These are phyloP conservation scores for Gobiocypris rarus DNA, from an alignment of 2,113 vertebrate genomes.

Conservation along the genomic window DNA sequence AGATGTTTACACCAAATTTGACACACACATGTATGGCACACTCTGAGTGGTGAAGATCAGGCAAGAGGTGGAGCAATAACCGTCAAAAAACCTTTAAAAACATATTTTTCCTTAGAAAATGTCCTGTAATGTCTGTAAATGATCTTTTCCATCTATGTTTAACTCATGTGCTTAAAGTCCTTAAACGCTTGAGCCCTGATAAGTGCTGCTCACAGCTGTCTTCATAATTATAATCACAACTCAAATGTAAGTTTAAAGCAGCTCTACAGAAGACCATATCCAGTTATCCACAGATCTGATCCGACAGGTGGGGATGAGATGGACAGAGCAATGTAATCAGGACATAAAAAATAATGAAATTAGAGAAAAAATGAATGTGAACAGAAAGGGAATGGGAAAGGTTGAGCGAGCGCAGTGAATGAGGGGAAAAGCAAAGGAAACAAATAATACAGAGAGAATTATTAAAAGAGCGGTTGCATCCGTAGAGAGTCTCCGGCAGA, in stretches of 20 bases:
- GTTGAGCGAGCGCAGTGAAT: background rate
- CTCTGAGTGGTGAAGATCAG: too few species aligned
- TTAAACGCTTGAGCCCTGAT: too few species aligned
- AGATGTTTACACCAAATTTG: too few species aligned
- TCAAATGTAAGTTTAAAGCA: background rate
- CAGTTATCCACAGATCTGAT: background rate
- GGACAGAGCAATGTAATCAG: background rate
- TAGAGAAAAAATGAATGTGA: background rate
- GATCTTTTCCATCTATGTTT: too few species aligned
- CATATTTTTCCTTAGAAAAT: too few species aligned
- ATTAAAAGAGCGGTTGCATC: background rate
- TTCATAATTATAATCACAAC: background rate
- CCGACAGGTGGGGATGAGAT: background rate
- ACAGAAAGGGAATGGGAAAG: background rate
- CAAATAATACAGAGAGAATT: background rate
- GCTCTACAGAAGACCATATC: background rate
- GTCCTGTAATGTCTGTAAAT: too few species aligned
- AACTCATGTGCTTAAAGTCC: too few species aligned
- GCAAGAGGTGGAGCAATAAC: too few species aligned
- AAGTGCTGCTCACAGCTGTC: too few species aligned
- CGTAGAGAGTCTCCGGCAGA: slow-evolving; percentile 50
- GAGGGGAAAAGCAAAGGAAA: background rate
- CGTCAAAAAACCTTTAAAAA: too few species aligned
- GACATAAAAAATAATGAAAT: background rate
- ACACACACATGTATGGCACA: too few species aligned